A percentile compares a stretch with the other conserved stretches of the same genome.
Conservation (phyloP, 2,797 vertebrate genomes). For the Perdix hodgsoniae region DNA sequence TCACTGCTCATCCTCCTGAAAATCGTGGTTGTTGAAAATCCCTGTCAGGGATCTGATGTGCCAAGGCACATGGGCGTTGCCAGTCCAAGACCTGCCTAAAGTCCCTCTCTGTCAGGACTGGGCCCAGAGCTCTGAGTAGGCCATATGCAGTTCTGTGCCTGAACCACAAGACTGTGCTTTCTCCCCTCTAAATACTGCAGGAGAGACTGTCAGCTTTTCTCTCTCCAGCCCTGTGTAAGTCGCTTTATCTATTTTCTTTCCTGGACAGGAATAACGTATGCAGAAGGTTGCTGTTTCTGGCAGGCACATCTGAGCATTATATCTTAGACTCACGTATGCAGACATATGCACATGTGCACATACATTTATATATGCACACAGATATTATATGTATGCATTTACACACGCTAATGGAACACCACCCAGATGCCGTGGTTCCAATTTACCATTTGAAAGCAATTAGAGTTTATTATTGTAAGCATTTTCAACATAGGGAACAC, state of each 20-base stretch:
- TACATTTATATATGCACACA: background rate
- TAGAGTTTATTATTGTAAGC: conserved; percentile 53
- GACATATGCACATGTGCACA: background rate
- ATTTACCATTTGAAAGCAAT: conserved; percentile 64
- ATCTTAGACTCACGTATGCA: background rate
- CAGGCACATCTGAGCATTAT: background rate
- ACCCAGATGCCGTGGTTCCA: background rate
- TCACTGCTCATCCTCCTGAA: background rate
- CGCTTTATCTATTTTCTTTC: background rate
- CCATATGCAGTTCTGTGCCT: conserved; percentile 41
- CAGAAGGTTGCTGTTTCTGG: background rate
- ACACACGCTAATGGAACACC: background rate
- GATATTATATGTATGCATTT: rapidly evolving
- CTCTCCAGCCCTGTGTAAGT: background rate
- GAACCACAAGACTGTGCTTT: conserved; percentile 67
- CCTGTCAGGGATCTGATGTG: rapidly evolving
- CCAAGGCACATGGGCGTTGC: too few species aligned
- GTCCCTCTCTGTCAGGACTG: background rate
- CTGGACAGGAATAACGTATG: background rate
- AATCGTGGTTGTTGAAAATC: background rate
- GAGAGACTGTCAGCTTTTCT: background rate
- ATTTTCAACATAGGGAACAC: conserved; percentile 50
- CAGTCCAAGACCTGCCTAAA: background rate
- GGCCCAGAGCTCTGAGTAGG: background rate
- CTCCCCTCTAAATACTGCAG: conserved; percentile 24